phyloP scores from a whole-genome alignment of 2,113 vertebrate genomes.

The Zingel zingel region DNA sequence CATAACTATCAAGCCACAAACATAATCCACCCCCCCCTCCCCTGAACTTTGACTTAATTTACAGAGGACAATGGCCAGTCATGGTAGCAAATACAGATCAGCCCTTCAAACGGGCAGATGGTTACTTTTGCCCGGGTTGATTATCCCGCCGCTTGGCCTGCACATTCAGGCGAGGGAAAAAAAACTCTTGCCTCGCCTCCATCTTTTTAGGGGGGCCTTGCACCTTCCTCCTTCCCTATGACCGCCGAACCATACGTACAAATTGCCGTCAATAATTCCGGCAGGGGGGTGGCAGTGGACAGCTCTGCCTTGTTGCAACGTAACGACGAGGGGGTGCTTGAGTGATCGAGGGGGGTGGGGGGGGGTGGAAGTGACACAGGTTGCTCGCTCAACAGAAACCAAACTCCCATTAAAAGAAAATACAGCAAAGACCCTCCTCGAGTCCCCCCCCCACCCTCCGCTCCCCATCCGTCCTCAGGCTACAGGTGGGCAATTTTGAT shows the following conservation, averaged over 20 bases:
- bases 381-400: conserved; percentile 74
- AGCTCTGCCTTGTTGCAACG: conserved; percentile 20
- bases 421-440: conserved; percentile 24
- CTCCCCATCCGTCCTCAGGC: conserved; percentile 55
- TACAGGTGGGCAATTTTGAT: conserved; percentile 86
- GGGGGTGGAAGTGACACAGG: conserved; percentile 66
- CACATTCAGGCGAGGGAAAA: background rate
- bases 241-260: conserved; percentile 44
- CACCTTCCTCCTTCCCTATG: conserved; percentile 44
- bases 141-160: conserved; percentile 39
- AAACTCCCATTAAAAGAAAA: conserved; percentile 59
- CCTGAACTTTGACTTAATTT: conserved; percentile 65
- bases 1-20: conserved; percentile 38
- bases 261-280: conserved; percentile 65
- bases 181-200: conserved; percentile 23
- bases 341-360: conserved; percentile 32
- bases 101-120: conserved; percentile 27
- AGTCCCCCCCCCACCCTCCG: background rate
- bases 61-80: conserved; percentile 51
- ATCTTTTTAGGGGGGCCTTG: conserved; percentile 37
- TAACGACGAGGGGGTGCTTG: conserved; percentile 40
- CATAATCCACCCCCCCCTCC: conserved; percentile 53
- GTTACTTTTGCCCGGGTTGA: conserved; percentile 19
- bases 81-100: conserved; percentile 40
- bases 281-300: background rate